A percentile compares a stretch with the other conserved stretches of the same genome.
Evolutionary conservation across 92 coral and sea anemone genomes (phyloP).

Genomic region (Porites evermanni): DNA sequence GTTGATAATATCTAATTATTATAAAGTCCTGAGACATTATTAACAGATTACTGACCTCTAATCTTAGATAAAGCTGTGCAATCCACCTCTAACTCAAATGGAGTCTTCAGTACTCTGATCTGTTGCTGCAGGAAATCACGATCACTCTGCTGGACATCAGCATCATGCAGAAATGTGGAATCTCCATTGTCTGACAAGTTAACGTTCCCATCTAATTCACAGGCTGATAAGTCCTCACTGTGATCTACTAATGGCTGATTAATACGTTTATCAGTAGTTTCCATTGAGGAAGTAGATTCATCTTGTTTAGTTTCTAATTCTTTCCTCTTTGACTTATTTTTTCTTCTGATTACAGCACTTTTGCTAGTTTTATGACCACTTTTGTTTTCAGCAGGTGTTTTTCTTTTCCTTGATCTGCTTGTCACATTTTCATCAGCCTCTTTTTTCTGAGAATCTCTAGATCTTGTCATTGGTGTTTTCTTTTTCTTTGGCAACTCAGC

Average conservation of each 20-base stretch:
- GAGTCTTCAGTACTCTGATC: slow-evolving; percentile 59
- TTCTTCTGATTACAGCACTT: not conserved
- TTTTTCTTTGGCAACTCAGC: not conserved
- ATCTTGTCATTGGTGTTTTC: slow-evolving; percentile 5
- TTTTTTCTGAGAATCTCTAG: not conserved
- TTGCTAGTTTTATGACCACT: not conserved
- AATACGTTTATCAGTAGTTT: not conserved
- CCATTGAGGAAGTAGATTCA: not conserved
- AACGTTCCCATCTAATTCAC: slow-evolving; percentile 2
- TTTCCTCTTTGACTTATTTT: not conserved
- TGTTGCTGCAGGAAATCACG: slow-evolving; percentile 82
- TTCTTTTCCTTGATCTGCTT: slow-evolving; percentile 1
- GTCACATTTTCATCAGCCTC: not conserved
- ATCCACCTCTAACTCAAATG: slow-evolving; percentile 77
- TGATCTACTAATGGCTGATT: not conserved
- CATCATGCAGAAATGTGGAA: not conserved
- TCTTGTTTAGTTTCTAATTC: not conserved
- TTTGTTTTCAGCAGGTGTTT: slow-evolving; percentile 4
- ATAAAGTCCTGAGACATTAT: not conserved
- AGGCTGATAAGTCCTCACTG: not conserved
- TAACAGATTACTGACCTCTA: slow-evolving; percentile 37
- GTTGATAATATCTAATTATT: no score
- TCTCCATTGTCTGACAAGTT: slow-evolving; percentile 7
- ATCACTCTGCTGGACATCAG: slow-evolving; percentile 40
- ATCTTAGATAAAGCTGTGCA: slow-evolving; percentile 56